Evolutionary conservation across 2,113 vertebrate genomes (phyloP).

Genomic region (Dendropsophus ebraccatus): DNA sequence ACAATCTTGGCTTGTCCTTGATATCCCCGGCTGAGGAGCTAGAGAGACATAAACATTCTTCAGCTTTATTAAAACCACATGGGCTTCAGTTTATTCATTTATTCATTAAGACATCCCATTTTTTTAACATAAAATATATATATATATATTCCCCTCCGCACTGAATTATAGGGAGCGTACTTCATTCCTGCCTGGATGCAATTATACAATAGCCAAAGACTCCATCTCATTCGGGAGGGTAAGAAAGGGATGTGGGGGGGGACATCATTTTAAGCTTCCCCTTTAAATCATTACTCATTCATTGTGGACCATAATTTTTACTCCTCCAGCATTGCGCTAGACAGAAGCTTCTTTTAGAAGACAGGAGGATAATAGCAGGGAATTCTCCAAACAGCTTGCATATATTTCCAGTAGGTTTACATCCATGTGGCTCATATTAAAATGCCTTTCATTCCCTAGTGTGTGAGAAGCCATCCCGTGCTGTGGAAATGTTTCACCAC

Average conservation of each 20-base stretch:
- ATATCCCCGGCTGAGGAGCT: slow-evolving; percentile 2
- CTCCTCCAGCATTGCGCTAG: slow-evolving; percentile 39
- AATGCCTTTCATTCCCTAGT: slow-evolving; percentile 51
- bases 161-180: slow-evolving; percentile 44
- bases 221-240: slow-evolving; percentile 47
- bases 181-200: slow-evolving; percentile 49
- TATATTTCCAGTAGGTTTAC: slow-evolving; percentile 52
- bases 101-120: slow-evolving; percentile 56
- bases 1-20: slow-evolving; percentile 29
- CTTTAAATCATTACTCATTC: slow-evolving; percentile 59
- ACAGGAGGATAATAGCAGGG: slow-evolving; percentile 27
- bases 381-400: slow-evolving; percentile 31
- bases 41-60: slow-evolving; percentile 26
- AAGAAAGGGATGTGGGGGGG: slow-evolving; percentile 29
- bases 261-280: slow-evolving; percentile 50
- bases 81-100: slow-evolving; percentile 50
- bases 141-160: slow-evolving; percentile 29
- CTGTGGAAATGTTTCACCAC: slow-evolving; percentile 15
- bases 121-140: slow-evolving; percentile 52
- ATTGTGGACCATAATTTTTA: slow-evolving; percentile 49
- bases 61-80: slow-evolving; percentile 52
- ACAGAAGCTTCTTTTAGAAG: slow-evolving; percentile 55
- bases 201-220: slow-evolving; percentile 53
- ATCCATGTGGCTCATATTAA: slow-evolving; percentile 55
- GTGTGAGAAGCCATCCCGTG: slow-evolving; percentile 6